Conservation (phyloP, 2,797 vertebrate genomes). For the Ctenosaura bakeri region DNA sequence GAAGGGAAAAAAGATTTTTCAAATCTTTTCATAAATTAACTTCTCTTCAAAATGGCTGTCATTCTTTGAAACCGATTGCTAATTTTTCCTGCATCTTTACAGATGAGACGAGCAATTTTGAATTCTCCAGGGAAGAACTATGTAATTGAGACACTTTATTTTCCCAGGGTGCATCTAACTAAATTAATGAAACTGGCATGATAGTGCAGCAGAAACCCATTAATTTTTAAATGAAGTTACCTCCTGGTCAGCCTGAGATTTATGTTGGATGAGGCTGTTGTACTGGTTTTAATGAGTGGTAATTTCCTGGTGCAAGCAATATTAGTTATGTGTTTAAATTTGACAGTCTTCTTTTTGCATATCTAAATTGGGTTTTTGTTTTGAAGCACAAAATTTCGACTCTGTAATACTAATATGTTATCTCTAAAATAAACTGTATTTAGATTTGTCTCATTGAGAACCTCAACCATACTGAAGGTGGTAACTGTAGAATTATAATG, state of each 20-base stretch:
- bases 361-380: constrained; percentile 39
- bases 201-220: constrained; percentile 65
- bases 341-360: constrained; percentile 34
- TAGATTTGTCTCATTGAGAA: constrained; percentile 7
- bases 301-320: constrained; percentile 50
- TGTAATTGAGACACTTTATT: constrained; percentile 61
- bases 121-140: constrained; percentile 43
- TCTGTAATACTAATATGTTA: neutral
- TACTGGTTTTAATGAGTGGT: constrained; percentile 51
- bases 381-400: neutral
- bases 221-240: constrained; percentile 71
- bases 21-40: constrained; percentile 63
- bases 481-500: constrained; percentile 31
- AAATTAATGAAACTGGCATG: constrained; percentile 72
- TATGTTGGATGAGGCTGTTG: constrained; percentile 58
- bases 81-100: constrained; percentile 69
- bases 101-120: constrained; percentile 69
- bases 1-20: constrained; percentile 41
- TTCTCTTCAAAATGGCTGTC: constrained; percentile 64
- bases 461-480: neutral
- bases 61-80: constrained; percentile 66
- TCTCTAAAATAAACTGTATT: constrained; percentile 11
- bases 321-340: neutral
- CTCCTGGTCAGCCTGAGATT: constrained; percentile 57
- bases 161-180: constrained; percentile 63